Evolutionary conservation across 2,888 invertebrate species (phyloP).

Genomic region (Kuschelorhynchus macadamiae): DNA sequence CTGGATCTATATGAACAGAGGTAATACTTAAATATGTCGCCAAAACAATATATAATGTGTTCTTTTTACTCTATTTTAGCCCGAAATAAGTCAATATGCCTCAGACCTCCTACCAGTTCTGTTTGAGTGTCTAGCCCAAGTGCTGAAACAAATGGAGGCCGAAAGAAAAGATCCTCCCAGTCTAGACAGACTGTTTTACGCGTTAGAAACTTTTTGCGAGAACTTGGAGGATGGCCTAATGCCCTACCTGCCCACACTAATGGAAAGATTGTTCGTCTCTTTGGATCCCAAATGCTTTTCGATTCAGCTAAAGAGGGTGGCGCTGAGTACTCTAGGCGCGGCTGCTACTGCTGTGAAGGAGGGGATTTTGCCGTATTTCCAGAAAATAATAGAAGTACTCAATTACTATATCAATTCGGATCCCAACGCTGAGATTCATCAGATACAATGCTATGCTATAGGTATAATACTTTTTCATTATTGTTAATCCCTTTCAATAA

Average conservation of each 20-base stretch:
- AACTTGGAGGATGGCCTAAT: slow-evolving; percentile 81
- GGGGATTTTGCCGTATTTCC: slow-evolving; percentile 80
- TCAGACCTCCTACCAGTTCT: slow-evolving; percentile 80
- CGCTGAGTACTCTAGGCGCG: slow-evolving; percentile 79
- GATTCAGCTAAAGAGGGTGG: slow-evolving; percentile 76
- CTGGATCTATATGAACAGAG: no score
- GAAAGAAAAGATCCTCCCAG: slow-evolving; percentile 75
- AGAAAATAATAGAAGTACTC: slow-evolving; percentile 76
- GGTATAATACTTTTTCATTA: no score
- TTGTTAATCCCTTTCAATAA: no score
- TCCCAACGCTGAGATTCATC: slow-evolving; percentile 73
- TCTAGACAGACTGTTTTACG: slow-evolving; percentile 83
- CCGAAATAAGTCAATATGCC: slow-evolving; percentile 82
- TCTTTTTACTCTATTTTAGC: no score
- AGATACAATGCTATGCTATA: slow-evolving; percentile 78
- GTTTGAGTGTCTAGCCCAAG: slow-evolving; percentile 77
- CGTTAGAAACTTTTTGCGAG: slow-evolving; percentile 84
- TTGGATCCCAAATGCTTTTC: slow-evolving; percentile 73
- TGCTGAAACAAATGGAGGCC: slow-evolving; percentile 72
- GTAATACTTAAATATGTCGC: no score
- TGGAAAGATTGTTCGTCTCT: slow-evolving; percentile 79
- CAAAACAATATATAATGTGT: no score
- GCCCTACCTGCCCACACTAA: slow-evolving; percentile 80
- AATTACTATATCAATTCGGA: slow-evolving; percentile 72
- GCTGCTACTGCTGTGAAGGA: slow-evolving; percentile 80